These are phyloP conservation scores for Chrysochloris asiatica DNA, from an alignment of 2,113 vertebrate genomes.

Conservation along the genomic window DNA sequence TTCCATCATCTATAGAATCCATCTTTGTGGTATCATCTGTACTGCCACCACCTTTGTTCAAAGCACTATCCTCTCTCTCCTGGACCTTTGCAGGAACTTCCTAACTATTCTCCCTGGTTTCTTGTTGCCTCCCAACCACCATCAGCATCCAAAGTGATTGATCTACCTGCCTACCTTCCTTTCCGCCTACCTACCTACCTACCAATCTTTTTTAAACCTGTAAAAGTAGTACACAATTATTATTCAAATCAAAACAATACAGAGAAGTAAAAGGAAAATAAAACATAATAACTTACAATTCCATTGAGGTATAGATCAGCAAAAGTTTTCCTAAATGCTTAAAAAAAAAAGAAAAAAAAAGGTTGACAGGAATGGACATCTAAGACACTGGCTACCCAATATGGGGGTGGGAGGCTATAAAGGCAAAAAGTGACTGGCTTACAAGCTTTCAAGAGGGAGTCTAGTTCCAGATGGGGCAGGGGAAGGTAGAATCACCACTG, in stretches of 20 bases:
- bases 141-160: background rate
- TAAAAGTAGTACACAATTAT: background rate
- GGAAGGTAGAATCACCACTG: too few relatives aligned
- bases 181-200: background rate
- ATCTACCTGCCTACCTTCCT: background rate
- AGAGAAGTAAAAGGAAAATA: background rate
- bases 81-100: background rate
- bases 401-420: too few relatives aligned
- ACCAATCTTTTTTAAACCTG: conserved; percentile 17
- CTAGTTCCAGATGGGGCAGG: too few relatives aligned
- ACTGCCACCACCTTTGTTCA: background rate
- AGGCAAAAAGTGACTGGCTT: too few relatives aligned
- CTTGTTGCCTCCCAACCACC: background rate
- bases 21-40: background rate
- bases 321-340: too few relatives aligned
- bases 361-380: background rate
- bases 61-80: background rate
- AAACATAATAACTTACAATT: background rate
- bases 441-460: too few relatives aligned
- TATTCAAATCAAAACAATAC: background rate
- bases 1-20: background rate
- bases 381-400: background rate
- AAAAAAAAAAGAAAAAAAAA: too few relatives aligned
- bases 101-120: background rate
- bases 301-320: too few relatives aligned